A percentile compares a stretch with the other conserved stretches of the same genome.
Conservation (phyloP, 1,140 invertebrate species). For the Metopolophium dirhodum region DNA sequence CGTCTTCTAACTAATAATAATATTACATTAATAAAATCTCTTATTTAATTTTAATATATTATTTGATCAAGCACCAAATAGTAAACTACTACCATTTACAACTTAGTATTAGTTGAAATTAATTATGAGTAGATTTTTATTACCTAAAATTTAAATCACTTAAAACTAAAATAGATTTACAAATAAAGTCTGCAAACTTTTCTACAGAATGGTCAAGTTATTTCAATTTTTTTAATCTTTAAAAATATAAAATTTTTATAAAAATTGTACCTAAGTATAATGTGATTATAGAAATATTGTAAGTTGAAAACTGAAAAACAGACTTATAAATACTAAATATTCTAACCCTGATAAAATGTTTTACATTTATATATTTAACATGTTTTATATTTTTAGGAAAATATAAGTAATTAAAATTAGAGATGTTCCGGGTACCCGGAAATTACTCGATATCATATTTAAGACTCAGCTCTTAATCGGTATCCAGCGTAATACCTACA, state of each 20-base stretch:
- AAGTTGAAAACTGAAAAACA: neutral
- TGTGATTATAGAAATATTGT: neutral
- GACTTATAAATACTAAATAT: neutral
- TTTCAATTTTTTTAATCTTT: neutral
- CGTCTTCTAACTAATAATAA: slow-evolving; percentile 70
- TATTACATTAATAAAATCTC: neutral
- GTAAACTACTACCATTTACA: neutral
- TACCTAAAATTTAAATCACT: neutral
- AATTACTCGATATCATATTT: too few species aligned
- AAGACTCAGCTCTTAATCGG: too few species aligned
- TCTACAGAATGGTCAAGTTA: neutral
- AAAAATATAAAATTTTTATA: neutral
- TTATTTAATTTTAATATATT: neutral
- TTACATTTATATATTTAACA: neutral
- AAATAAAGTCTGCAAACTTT: neutral
- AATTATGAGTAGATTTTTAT: neutral
- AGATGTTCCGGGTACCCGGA: too few species aligned
- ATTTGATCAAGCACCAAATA: neutral
- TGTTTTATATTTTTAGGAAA: neutral
- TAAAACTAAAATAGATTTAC: neutral
- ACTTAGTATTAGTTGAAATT: neutral
- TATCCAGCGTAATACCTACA: too few species aligned
- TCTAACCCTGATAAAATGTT: neutral
- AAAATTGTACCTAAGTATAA: neutral
- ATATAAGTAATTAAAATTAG: neutral